Evolutionary conservation across 1,140 invertebrate species (phyloP), one percentile per base, ranked within the genome.

Genomic region (Panulirus ornatus): DNA sequence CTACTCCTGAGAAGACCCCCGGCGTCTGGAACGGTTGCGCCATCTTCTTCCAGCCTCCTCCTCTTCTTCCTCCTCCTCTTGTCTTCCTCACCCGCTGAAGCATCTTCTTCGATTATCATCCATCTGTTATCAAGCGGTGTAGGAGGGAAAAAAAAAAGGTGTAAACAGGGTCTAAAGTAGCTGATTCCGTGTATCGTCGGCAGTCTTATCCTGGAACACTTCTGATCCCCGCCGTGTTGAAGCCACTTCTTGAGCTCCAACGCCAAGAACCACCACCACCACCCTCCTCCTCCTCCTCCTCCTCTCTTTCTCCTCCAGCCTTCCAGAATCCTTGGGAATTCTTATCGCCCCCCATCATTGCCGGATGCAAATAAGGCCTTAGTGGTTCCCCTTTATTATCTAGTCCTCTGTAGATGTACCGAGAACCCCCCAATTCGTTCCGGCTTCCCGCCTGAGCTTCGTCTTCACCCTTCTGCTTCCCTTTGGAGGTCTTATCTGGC

Each of bases 351-450:
- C n/a, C 88, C 88, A 83, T 89, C 88, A 83, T 83, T 63, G 51
- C 88, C 88, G 84, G 88, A 89, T 89, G 88, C 88, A 89, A 83
- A 89, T 89, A 89, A 89, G 79, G 88, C 70, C 84, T 88, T 83
- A 83, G 88, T 81, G 79, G 88, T 89, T 84, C 79, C 63, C 88
- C 88, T 83, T 89, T 89, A 89, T 89, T 89, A 89, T 89, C 79
- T 76, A 89, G 79, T 71, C 70, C 79, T 73, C 44, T 34, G 44
- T 83, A 73, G 58, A 89, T 42, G 51, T 30, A 47, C 47, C 79
- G 51, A 14, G 30, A 63, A 34, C 76, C 79, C 81, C 63, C 88
- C 88, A 89, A 89, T 89, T 89, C 88, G 88, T 89, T 89, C 88
- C 88, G 84, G 88, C 88, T 89, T 89, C 79, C 79, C 88, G 88